Base-by-base conservation (phyloP, 30 jellyfish, hydroid and myxozoan species). In the Aurelia coerulea region DNA sequence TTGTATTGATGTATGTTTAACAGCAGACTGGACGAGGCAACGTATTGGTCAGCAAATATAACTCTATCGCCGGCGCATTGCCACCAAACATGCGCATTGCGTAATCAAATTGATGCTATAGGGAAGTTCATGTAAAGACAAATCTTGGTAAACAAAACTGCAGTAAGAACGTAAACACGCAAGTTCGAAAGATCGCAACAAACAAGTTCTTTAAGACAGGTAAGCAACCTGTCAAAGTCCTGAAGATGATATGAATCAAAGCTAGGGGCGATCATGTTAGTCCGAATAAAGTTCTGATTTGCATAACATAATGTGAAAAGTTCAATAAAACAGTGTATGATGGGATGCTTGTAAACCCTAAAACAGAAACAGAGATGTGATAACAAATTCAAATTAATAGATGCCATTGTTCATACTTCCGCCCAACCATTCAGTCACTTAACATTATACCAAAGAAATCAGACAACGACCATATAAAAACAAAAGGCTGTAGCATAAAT, bases 261-360 rank as follows among this genome's bases (percentile, higher is more conserved):
- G 23, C 71, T 83, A 69, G 52, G 76, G 73, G 31, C 58, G 91
- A 39, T 76, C 52, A 65, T 17, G 70, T 50, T 34, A 73, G 93
- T 73, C 66, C 76, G 87, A 60, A 33, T 68, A 73, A 39, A 72
- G 86, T 83, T 83, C 92, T 83, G 80, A 72, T 49, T 29, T 58
- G 92, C 19, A 50, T 56, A 33, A 72, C 2, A 35, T 71, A 83
- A 59, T 2, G 88, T 56, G 72, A 35, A 70, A 83, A 83, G 92
- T 83, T 83, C 92, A 52, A 46, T 34, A 54, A 83, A 83, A 83
- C 92, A 83, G 65, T 83, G 79, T 58, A 83, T 71, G 76, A 2
- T 83, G 86, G 67, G 80, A 74, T 76, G 82, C 92, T 72, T 49
- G 80, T 62, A 64, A 70, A 62, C 58, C 92, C 92, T 83, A 58